Evolutionary conservation across 2,888 invertebrate species (phyloP), one percentile per base, ranked within the genome.

Genomic region (Ferrisia virgata): DNA sequence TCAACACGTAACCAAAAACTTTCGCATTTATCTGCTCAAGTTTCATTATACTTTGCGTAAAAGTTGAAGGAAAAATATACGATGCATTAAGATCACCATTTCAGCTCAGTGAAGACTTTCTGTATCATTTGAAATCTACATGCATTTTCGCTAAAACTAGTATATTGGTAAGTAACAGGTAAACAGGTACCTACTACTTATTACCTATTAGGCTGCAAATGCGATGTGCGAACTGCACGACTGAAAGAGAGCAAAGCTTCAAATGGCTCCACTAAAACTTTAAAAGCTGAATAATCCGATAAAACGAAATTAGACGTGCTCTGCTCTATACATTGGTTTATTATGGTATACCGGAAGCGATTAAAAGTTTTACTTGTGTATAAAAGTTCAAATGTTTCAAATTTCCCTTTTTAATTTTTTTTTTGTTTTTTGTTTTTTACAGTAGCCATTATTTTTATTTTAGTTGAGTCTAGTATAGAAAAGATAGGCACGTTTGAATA

Each of bases 261-360:
- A 64, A 64, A 64, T 28, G 28, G 64, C 64, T 31, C 31, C 28
- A 64, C 58, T 31, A 36, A 18, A 76, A 36, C 72, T 76, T 18
- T 33, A 76, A 76, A 76, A 18, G 72, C 28, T 76, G 36, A 76
- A 76, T 76, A 76, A 76, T 76, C 36, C 36, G 72, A 76, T 76
- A 18, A 76, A 76, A 76, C 36, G 72, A 28, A 25, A 76, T 76
- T 9, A 36, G n/a, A 76, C 72, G 72, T 76, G 72, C 72, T 76
- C 36, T 76, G 72, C 36, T 76, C 36, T 33, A 18, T 76, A 18
- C 36, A 76, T 76, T 76, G 36, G 33, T 76, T 76, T 76, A 76
- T 76, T 76, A 76, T 36, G n/a, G 18, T 31, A 33, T 31, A n/a
- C 28, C 8, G 2, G 28, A 36, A 36, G 3, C 36, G 72, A 76